These are phyloP conservation scores for Microcebus tavaratra DNA, from an alignment of 2,113 vertebrate genomes.

Conservation along the genomic window DNA sequence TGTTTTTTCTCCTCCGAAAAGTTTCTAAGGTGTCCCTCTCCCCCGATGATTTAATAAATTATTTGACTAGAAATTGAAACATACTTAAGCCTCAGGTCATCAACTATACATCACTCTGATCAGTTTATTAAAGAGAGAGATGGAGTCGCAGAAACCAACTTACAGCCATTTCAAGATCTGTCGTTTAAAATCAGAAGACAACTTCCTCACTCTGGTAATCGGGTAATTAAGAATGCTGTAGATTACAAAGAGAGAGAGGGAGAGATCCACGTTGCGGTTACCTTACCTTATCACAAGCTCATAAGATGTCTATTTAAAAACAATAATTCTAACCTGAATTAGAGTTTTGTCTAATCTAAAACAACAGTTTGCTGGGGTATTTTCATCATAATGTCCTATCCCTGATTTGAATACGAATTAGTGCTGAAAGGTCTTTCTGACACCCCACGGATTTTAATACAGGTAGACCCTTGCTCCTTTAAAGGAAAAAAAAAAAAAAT, in stretches of 20 bases:
- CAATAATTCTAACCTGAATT: slow-evolving; percentile 30
- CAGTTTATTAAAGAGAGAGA: slow-evolving; percentile 27
- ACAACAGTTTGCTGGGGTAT: not conserved
- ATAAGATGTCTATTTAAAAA: slow-evolving; percentile 29
- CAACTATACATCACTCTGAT: not conserved
- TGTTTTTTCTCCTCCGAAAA: not conserved
- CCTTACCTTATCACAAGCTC: not conserved
- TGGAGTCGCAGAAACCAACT: not conserved
- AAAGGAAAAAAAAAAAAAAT: not conserved
- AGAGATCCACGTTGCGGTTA: not conserved
- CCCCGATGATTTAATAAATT: not conserved
- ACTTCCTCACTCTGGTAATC: not conserved
- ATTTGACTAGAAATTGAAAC: slow-evolving; percentile 18
- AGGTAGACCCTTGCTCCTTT: not conserved
- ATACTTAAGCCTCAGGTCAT: not conserved
- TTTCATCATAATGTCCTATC: slow-evolving; percentile 3
- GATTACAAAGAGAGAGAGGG: not conserved
- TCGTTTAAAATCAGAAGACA: slow-evolving; percentile 38
- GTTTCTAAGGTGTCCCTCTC: not conserved
- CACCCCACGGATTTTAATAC: not conserved
- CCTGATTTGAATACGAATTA: not conserved
- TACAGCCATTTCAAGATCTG: slow-evolving; percentile 57
- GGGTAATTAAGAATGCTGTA: slow-evolving; percentile 34
- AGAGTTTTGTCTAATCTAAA: slow-evolving; percentile 1
- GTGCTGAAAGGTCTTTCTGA: not conserved